Conservation (phyloP, 2,888 invertebrate genomes). For the Octodonta nipae region DNA sequence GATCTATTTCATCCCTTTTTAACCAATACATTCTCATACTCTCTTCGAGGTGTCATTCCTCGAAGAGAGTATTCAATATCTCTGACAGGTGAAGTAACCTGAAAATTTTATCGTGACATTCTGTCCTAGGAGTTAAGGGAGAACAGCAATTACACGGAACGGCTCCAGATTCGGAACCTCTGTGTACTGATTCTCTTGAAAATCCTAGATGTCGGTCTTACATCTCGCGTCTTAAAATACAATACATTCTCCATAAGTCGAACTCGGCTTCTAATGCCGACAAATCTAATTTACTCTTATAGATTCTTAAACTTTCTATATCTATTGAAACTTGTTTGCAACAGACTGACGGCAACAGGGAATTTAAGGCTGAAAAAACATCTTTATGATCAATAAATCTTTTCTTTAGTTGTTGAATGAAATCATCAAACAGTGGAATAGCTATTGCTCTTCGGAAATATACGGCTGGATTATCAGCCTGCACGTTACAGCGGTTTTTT, state of each 20-base stretch:
- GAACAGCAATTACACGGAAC: too few relatives aligned
- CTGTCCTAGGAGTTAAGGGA: too few relatives aligned
- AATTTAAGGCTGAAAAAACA: background rate
- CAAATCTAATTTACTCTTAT: conserved; percentile 1
- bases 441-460: conserved; percentile 1
- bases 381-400: background rate
- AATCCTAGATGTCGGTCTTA: too few relatives aligned
- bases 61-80: too few relatives aligned
- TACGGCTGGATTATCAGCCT: background rate
- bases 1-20: background rate
- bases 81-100: too few relatives aligned
- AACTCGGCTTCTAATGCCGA: background rate
- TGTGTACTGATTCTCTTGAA: too few relatives aligned
- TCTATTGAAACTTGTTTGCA: background rate
- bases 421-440: background rate
- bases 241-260: conserved; percentile 1
- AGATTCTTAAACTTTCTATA: background rate
- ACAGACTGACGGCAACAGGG: background rate
- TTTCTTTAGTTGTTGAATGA: background rate
- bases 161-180: too few relatives aligned
- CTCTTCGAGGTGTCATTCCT: too few relatives aligned
- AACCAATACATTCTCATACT: background rate
- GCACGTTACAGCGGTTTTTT: background rate
- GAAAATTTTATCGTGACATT: too few relatives aligned
- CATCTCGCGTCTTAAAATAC: too few relatives aligned